Evolutionary conservation across 2,113 vertebrate genomes (phyloP), one percentile per base, ranked within the genome.

Genomic region (Dryoscopus gambensis): DNA sequence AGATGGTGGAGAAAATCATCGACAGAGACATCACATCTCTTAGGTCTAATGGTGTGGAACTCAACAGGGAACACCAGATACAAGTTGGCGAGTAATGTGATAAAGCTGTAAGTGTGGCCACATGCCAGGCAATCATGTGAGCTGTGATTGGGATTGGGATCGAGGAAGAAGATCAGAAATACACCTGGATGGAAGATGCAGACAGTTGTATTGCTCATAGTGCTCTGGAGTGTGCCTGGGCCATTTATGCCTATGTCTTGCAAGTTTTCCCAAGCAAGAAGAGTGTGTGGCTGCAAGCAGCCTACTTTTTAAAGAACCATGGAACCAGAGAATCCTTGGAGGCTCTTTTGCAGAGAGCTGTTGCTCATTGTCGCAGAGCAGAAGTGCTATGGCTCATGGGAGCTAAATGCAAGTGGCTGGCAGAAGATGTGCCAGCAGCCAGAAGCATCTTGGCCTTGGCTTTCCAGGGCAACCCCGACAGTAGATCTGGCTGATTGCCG

Each of bases 1-100:
- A 99, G 97, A 99, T 99, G 99, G 99, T 99, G 95, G 99, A 99
- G 83, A 99, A 99, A 97, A 99, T 99, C 92, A 98, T 99, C 10
- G 99, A 99, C 98, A 98, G 99, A 90, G 99, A 99, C 84, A 99
- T 99, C 94, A 99, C 98, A 3, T 99, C 99, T 1, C 97, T 99
- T 15, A 96, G 98, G 30, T 99, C 98, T 60, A 99, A 99, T 0
- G 98, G 99, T 2, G 99, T 99, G 75, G 99, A 99, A 92, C 99
- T 99, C 96, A 99, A 99, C 98, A 98, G 99, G 2, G 99, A 99
- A 71, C 99, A 99, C 28, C 99, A 99, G 99, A 99, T 99, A 92
- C 99, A 99, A 99, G 99, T 99, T 96, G 98, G 99, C 1, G 98
- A 99, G 97, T 99, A 99, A 93, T 99, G 99, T 75, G 99, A 99